Percentiles rank a stretch among this genome's conserved stretches.
These are phyloP conservation scores for Hiodon alosoides DNA, from an alignment of 2,113 vertebrate genomes.

Conservation along the genomic window DNA sequence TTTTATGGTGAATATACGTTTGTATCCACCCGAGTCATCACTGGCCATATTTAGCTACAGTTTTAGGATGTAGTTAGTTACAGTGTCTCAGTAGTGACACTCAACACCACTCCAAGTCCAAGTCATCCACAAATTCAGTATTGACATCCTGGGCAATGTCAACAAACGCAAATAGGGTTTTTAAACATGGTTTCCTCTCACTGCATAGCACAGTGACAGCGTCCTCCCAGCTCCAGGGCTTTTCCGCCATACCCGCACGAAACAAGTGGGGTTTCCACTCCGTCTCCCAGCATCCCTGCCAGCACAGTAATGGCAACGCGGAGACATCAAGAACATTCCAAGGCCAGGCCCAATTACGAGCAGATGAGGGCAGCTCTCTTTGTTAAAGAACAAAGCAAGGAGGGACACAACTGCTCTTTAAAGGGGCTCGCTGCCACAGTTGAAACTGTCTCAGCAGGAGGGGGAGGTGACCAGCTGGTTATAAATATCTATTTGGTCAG, in stretches of 20 bases:
- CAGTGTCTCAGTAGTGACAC: too few relatives aligned
- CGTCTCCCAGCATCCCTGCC: constrained; percentile 41
- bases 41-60: too few relatives aligned
- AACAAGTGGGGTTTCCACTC: constrained; percentile 42
- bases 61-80: too few relatives aligned
- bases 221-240: constrained; percentile 11
- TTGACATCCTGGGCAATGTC: too few relatives aligned
- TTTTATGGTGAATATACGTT: too few relatives aligned
- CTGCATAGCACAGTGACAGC: too few relatives aligned
- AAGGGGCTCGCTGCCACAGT: constrained; percentile 53
- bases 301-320: constrained; percentile 42
- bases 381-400: constrained; percentile 71
- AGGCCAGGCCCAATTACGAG: constrained; percentile 64
- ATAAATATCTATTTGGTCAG: constrained; percentile 70
- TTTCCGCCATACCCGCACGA: constrained; percentile 20
- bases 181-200: too few relatives aligned
- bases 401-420: constrained; percentile 69
- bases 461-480: constrained; percentile 65
- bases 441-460: constrained; percentile 31
- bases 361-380: constrained; percentile 67
- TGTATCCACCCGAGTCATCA: too few relatives aligned
- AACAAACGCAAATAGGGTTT: too few relatives aligned
- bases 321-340: constrained; percentile 71
- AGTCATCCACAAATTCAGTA: too few relatives aligned
- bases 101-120: too few relatives aligned